Conservation (phyloP, 2,888 invertebrate genomes). For the Trichogramma dendrolimi region DNA sequence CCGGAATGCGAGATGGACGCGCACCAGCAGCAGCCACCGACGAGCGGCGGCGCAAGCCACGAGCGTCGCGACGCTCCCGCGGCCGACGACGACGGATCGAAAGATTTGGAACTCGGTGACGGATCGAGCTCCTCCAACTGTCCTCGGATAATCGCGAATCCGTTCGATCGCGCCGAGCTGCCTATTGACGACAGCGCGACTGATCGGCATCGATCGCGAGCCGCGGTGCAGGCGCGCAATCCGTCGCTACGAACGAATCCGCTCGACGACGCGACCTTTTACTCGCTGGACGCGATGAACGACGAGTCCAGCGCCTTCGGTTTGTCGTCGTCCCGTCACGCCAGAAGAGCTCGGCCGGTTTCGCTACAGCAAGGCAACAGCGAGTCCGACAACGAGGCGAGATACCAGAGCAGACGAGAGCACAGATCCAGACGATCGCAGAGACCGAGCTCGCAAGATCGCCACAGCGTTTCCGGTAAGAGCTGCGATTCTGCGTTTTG, state of each 20-base stretch:
- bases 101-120: slow-evolving; percentile 41
- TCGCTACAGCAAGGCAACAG: slow-evolving; percentile 20
- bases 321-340: too few relatives aligned
- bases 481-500: too few relatives aligned
- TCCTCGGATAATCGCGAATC: slow-evolving; percentile 42
- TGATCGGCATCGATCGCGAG: slow-evolving; percentile 28
- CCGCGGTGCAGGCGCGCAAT: slow-evolving; percentile 37
- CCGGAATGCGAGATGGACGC: slow-evolving; percentile 43
- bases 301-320: too few relatives aligned
- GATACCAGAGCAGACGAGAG: too few relatives aligned
- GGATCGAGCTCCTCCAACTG: slow-evolving; percentile 26
- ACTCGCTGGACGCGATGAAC: neutral
- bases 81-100: slow-evolving; percentile 37
- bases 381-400: neutral
- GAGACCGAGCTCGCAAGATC: too few relatives aligned
- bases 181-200: neutral
- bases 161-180: slow-evolving; percentile 21
- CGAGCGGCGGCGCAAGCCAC: neutral
- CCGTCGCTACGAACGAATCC: slow-evolving; percentile 45
- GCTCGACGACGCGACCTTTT: slow-evolving; percentile 40
- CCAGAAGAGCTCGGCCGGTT: too few relatives aligned
- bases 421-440: too few relatives aligned
- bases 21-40: slow-evolving; percentile 31
- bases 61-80: neutral
- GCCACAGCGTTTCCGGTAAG: too few relatives aligned